These are phyloP conservation scores for Rosalia funebris DNA, from an alignment of 2,888 invertebrate genomes.

Conservation along the genomic window DNA sequence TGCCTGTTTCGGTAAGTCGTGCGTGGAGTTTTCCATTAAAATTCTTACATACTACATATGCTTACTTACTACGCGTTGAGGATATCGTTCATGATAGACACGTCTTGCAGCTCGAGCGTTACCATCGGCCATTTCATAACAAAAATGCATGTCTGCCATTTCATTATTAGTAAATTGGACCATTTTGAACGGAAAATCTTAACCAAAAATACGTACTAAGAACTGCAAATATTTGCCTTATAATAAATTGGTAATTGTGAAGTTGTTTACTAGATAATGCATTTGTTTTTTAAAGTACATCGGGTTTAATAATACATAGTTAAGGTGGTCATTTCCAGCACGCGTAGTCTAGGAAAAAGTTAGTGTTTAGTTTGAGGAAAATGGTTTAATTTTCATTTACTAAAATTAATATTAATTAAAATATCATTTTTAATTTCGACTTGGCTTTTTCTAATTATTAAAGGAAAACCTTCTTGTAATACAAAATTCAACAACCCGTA, in stretches of 20 bases:
- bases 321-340: neutral
- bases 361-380: neutral
- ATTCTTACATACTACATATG: too few relatives aligned
- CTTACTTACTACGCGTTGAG: slow-evolving; percentile 7
- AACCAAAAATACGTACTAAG: neutral
- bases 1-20: slow-evolving; percentile 19
- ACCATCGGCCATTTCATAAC: slow-evolving; percentile 22
- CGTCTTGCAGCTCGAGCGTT: slow-evolving; percentile 17
- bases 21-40: slow-evolving; percentile 18
- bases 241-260: neutral
- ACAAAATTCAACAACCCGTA: neutral
- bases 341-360: neutral
- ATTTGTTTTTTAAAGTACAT: neutral
- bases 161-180: slow-evolving; percentile 19
- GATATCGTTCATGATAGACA: slow-evolving; percentile 23
- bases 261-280: neutral
- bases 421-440: neutral
- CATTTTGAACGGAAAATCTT: neutral
- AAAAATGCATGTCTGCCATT: slow-evolving; percentile 26
- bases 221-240: neutral
- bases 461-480: neutral
- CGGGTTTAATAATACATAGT: neutral
- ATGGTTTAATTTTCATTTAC: neutral
- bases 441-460: neutral
- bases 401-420: slow-evolving; percentile 1